These are phyloP conservation scores for Dolichotis patagonum DNA, from an alignment of 2,113 vertebrate species.

Conservation along the genomic window DNA sequence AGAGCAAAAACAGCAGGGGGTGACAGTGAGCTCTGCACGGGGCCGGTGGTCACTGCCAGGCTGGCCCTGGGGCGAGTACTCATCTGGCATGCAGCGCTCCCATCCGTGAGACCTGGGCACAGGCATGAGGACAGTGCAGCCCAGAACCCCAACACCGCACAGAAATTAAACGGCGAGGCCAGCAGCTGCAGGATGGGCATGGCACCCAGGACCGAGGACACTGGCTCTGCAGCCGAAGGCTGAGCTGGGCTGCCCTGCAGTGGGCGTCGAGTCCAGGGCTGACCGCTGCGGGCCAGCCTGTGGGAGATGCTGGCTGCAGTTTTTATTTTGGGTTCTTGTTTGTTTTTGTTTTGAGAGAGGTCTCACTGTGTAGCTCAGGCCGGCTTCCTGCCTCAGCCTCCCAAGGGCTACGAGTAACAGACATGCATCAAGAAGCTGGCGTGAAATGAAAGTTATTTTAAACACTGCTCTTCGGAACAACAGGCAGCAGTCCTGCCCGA, in stretches of 20 bases:
- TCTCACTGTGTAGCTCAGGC: not conserved
- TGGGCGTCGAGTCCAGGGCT: accelerated
- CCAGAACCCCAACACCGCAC: not conserved
- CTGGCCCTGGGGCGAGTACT: no score
- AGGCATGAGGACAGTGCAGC: accelerated
- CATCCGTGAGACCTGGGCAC: not conserved
- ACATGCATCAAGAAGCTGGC: not conserved
- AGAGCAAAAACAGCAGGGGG: not conserved
- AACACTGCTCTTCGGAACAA: not conserved
- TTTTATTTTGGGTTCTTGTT: not conserved
- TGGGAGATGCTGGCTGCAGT: not conserved
- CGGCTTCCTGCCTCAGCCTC: not conserved
- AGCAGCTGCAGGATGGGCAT: no score
- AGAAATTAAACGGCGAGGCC: not conserved
- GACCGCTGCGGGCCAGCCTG: not conserved
- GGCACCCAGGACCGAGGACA: not conserved
- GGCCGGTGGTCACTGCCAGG: not conserved
- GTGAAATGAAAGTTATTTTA: not conserved
- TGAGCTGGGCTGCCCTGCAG: not conserved
- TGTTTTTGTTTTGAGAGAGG: not conserved
- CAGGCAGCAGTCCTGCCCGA: not conserved
- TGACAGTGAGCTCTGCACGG: accelerated
- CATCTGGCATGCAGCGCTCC: not conserved
- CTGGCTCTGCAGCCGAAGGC: not conserved
- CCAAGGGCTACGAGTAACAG: not conserved